Evolutionary conservation across 2,113 vertebrate genomes (phyloP), one percentile per base, ranked within the genome.

Genomic region (Tringa solitaria): DNA sequence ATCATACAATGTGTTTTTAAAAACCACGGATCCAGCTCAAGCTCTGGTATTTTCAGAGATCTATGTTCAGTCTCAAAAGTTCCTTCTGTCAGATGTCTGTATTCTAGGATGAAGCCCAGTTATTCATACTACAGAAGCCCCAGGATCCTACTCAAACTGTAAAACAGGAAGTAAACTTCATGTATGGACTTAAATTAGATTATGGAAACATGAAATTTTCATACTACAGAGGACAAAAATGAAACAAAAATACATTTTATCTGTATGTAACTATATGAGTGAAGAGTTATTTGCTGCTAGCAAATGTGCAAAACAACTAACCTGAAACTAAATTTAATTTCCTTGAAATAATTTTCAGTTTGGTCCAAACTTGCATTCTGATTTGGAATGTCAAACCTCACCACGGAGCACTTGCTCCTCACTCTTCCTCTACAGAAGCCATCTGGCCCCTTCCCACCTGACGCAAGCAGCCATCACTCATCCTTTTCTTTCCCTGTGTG

Each of bases 391-490:
- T 74, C 89, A 93, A 91, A 91, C 54, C 68, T 61, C 17, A 73
- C 23, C 41, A 65, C 50, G 2, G 2, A 83, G 33, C 54, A 33
- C 72, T 60, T 0, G 0, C 65, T 90, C 53, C 57, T 79, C 35
- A 28, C 54, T 69, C 30, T 32, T 91, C 45, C 72, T 75, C 68
- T 65, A 20, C 26, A 84, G 69, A 84, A 94, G 46, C 96, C 92
- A 90, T 89, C 87, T 95, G 95, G 81, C 60, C 50, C 2, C 6
- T 37, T 78, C 93, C 87, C 84, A 91, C 90, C 84, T 87, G 46
- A 72, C 0, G 3, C 81, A 84, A 87, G 80, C 84, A 87, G 74
- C 46, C 60, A 87, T 74, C 87, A 70, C 74, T 90, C 86, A 82
- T 79, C 53, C 79, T 35, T n/a, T 89, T 81, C 51, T 63, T 74